Conservation (phyloP, 1,140 invertebrate species). For the Polypedilum pembai region DNA sequence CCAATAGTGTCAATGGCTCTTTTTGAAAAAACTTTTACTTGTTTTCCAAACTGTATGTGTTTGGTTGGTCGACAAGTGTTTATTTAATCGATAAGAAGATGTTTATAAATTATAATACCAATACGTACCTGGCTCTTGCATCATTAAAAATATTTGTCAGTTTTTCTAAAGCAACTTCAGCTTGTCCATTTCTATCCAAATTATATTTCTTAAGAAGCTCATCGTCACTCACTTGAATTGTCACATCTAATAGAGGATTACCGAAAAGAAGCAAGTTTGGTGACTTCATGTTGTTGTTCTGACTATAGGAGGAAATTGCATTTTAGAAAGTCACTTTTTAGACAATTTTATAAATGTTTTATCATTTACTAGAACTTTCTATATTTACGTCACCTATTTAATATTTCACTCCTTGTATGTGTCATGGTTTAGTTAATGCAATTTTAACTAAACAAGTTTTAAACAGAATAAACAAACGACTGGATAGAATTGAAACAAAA, state of each 20-base stretch:
- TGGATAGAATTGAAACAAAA: not conserved
- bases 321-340: not conserved
- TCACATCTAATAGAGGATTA: conserved; percentile 39
- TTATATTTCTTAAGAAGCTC: conserved; percentile 35
- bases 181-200: conserved; percentile 38
- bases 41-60: not conserved
- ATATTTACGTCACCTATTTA: not conserved
- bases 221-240: conserved; percentile 35
- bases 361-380: not conserved
- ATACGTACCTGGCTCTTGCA: conserved; percentile 34
- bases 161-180: conserved; percentile 37
- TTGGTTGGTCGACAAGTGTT: not conserved
- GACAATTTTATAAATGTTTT: not conserved
- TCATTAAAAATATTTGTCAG: conserved; percentile 35
- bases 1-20: not conserved
- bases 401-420: not conserved
- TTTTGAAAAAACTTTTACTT: not conserved
- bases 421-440: not conserved
- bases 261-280: conserved; percentile 34
- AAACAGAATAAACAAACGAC: not conserved
- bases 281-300: not conserved
- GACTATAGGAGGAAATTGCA: not conserved
- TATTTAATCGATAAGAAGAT: conserved; percentile 29
- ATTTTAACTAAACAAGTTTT: not conserved
- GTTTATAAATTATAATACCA: conserved; percentile 5